A percentile compares a stretch with the other conserved stretches of the same genome.
These are phyloP conservation scores for Chlorops oryzae DNA, from an alignment of 1,140 invertebrate genomes.

Conservation along the genomic window DNA sequence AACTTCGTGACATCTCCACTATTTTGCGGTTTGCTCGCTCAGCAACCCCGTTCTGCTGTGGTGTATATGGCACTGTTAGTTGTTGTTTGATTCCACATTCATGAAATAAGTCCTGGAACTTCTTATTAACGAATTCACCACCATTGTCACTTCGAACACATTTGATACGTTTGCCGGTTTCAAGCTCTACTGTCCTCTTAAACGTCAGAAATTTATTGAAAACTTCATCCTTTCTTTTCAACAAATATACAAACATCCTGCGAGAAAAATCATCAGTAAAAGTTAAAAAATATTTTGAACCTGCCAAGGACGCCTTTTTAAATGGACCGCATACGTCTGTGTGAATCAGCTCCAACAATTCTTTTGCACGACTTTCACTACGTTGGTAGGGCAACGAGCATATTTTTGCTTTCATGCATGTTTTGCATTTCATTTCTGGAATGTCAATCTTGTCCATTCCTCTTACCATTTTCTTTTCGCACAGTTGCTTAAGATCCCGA, in stretches of 20 bases:
- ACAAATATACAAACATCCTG: slow-evolving; percentile 26
- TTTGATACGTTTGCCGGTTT: slow-evolving; percentile 23
- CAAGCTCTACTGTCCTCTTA: slow-evolving; percentile 27
- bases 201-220: slow-evolving; percentile 22
- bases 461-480: background rate
- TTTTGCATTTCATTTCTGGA: no score
- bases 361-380: slow-evolving; percentile 19
- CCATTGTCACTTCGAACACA: slow-evolving; percentile 13
- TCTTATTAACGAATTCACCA: background rate
- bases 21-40: background rate
- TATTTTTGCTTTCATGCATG: no score
- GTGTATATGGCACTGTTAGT: background rate
- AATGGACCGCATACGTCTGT: slow-evolving; percentile 45
- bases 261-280: slow-evolving; percentile 33
- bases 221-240: slow-evolving; percentile 30
- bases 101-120: background rate
- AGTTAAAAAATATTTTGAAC: slow-evolving; percentile 25
- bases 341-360: slow-evolving; percentile 37
- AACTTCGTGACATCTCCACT: background rate
- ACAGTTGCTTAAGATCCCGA: background rate
- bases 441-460: no score
- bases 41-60: background rate
- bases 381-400: no score
- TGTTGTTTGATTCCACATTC: background rate
- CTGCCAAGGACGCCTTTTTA: slow-evolving; percentile 22